Evolutionary conservation across 2,888 invertebrate species (phyloP).

Genomic region (Onthophagus sagittarius): DNA sequence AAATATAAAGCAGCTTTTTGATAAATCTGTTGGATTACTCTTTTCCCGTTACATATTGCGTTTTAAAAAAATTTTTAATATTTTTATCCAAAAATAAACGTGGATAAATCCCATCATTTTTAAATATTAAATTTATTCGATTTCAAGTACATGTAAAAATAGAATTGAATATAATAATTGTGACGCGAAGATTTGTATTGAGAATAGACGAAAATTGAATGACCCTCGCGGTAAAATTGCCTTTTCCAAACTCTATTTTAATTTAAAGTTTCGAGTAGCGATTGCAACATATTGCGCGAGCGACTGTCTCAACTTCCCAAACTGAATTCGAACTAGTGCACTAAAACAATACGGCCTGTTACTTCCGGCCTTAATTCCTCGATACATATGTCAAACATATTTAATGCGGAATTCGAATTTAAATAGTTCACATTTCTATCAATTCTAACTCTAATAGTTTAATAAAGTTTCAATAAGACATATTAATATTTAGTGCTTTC

Average conservation of each 20-base stretch:
- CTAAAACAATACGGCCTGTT: not conserved
- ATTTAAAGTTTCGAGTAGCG: not conserved
- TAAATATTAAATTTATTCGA: too few relatives aligned
- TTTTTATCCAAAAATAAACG: not conserved
- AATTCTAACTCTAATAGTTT: too few relatives aligned
- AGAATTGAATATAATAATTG: too few relatives aligned
- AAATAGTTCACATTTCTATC: not conserved
- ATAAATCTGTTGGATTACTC: not conserved
- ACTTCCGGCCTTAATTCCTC: not conserved
- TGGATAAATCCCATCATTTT: too few relatives aligned
- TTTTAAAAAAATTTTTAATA: not conserved
- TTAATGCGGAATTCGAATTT: not conserved
- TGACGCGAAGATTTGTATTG: not conserved
- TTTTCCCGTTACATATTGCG: not conserved
- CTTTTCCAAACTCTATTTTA: not conserved
- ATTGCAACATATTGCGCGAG: not conserved
- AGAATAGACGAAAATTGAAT: not conserved
- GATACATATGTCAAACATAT: not conserved
- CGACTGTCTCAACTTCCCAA: not conserved
- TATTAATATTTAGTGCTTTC: too few relatives aligned
- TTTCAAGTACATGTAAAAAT: too few relatives aligned
- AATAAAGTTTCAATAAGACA: too few relatives aligned
- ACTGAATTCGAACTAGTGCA: not conserved
- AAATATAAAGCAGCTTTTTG: not conserved
- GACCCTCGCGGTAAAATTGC: not conserved